phyloP scores from a whole-genome alignment of 2,888 invertebrate species.

The Apodemia zela region DNA sequence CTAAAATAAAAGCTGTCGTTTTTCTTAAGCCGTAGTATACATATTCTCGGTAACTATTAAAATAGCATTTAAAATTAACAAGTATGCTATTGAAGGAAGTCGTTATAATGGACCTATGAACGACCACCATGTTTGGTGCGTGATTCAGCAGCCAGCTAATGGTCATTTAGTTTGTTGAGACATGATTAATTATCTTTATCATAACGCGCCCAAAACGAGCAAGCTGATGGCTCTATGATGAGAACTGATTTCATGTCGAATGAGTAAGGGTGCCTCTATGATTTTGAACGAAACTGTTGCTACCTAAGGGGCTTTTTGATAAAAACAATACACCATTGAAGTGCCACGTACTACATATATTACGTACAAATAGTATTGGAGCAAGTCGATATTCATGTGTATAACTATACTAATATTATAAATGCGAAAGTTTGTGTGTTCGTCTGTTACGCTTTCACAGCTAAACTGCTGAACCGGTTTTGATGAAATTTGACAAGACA shows the following conservation, averaged over 20 bases:
- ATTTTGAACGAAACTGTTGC: constrained; percentile 15
- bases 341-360: no score
- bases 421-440: no score
- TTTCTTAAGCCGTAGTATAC: no score
- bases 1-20: no score
- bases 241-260: constrained; percentile 42
- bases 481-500: no score
- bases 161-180: constrained; percentile 59
- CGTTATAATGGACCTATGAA: constrained; percentile 27
- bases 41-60: not conserved
- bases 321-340: not conserved
- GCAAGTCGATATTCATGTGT: no score
- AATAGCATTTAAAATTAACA: constrained; percentile 4
- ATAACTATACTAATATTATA: no score
- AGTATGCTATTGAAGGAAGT: constrained; percentile 22
- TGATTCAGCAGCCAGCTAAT: constrained; percentile 71
- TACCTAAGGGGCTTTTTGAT: not conserved
- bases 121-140: constrained; percentile 54
- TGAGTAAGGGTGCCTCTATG: constrained; percentile 30
- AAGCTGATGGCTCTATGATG: constrained; percentile 70
- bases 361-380: no score
- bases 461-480: no score
- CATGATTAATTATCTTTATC: constrained; percentile 76
- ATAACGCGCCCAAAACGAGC: constrained; percentile 45
- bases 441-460: no score